Evolutionary conservation across 1,140 invertebrate genomes (phyloP).

Genomic region (Drosophila bocki): DNA sequence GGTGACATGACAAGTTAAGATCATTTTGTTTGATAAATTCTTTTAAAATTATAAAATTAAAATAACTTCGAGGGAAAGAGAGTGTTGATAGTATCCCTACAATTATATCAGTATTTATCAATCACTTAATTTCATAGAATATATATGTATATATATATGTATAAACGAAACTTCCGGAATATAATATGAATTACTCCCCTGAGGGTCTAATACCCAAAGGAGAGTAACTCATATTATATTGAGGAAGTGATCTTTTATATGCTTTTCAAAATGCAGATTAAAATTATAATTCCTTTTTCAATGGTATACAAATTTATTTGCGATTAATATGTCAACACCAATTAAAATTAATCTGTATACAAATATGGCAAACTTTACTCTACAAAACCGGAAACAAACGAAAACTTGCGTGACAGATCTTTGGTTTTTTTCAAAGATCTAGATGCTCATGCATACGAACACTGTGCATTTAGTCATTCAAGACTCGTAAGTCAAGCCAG

Average conservation of each 20-base stretch:
- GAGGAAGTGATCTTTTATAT: not conserved
- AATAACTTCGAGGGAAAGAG: no score
- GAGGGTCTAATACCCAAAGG: no score
- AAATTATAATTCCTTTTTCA: not conserved
- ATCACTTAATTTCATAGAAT: no score
- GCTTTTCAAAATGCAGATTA: not conserved
- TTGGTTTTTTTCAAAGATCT: not conserved
- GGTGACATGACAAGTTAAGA: no score
- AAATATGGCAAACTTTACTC: not conserved
- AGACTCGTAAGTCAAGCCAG: not conserved
- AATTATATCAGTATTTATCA: no score
- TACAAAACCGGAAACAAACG: not conserved
- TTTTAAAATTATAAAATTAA: no score
- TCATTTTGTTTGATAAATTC: no score
- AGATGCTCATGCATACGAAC: not conserved
- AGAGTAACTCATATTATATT: not conserved
- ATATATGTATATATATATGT: no score
- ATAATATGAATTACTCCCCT: no score
- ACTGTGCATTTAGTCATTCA: not conserved
- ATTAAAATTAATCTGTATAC: not conserved
- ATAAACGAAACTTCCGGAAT: no score
- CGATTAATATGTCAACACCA: constrained; percentile 1
- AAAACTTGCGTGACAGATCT: not conserved
- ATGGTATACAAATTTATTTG: not conserved
- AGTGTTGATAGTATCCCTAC: no score